phyloP scores from a whole-genome alignment of 2,113 vertebrate species.

The Ia io region DNA sequence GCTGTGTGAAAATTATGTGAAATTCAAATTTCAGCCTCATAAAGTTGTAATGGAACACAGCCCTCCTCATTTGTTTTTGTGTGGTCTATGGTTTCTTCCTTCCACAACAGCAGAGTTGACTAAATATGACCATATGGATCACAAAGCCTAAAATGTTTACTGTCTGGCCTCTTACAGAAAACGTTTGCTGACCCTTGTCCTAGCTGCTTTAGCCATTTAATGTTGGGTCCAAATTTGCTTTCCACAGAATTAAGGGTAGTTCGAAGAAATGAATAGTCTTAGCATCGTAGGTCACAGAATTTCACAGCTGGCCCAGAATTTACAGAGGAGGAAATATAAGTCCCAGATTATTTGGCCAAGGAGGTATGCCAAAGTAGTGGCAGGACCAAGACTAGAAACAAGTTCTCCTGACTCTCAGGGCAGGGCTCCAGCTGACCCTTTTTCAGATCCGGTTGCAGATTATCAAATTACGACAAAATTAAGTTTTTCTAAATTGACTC shows the following conservation, averaged over 20 bases:
- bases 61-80: neutral
- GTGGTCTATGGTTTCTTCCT: neutral
- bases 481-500: constrained; percentile 28
- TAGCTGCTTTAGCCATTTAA: constrained; percentile 8
- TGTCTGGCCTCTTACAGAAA: neutral
- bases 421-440: neutral
- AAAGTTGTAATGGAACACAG: neutral
- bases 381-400: neutral
- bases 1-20: neutral
- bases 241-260: neutral
- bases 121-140: neutral
- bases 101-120: neutral
- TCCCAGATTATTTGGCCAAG: neutral
- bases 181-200: neutral
- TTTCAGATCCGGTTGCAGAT: neutral
- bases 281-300: constrained; percentile 25
- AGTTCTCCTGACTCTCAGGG: neutral
- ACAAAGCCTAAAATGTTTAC: neutral
- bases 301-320: neutral
- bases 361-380: neutral
- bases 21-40: neutral
- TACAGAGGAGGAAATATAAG: neutral
- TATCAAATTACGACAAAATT: neutral
- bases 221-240: constrained; percentile 19
- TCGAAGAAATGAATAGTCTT: constrained; percentile 36